These are phyloP conservation scores for Acanthurus lineatus DNA, from an alignment of 2,797 vertebrate genomes.

Conservation along the genomic window DNA sequence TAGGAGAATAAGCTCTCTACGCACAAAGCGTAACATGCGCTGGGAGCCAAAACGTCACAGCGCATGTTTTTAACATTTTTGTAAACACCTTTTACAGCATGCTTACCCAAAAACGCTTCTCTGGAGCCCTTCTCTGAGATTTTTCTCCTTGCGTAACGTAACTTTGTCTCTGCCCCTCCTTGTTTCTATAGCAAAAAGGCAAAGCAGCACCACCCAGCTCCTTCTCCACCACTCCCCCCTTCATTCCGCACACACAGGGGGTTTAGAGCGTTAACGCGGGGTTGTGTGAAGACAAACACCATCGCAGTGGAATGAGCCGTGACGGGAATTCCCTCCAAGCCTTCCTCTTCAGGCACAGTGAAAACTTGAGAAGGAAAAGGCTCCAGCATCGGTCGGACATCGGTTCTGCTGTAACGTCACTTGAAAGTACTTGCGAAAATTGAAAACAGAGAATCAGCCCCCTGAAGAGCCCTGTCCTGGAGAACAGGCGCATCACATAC, in stretches of 20 bases:
- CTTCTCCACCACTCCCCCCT: slow-evolving; percentile 46
- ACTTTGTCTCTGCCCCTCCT: slow-evolving; percentile 64
- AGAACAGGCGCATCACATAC: slow-evolving; percentile 32
- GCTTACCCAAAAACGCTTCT: background rate
- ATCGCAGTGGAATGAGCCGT: slow-evolving; percentile 47
- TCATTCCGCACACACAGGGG: slow-evolving; percentile 21
- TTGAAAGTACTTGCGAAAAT: background rate
- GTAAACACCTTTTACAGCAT: background rate
- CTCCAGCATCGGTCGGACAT: slow-evolving; percentile 10
- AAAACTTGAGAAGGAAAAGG: slow-evolving; percentile 19
- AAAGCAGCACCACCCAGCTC: slow-evolving; percentile 54
- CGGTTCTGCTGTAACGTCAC: background rate
- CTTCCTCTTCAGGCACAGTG: slow-evolving; percentile 7
- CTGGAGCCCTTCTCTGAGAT: background rate
- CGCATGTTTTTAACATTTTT: background rate
- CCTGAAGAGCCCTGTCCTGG: slow-evolving; percentile 10
- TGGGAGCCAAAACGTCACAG: no score
- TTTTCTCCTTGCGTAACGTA: slow-evolving; percentile 37
- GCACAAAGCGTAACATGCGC: slow-evolving; percentile 15
- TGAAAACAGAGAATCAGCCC: slow-evolving; percentile 17
- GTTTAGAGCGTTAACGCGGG: slow-evolving; percentile 48
- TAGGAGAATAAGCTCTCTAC: background rate
- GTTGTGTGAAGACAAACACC: slow-evolving; percentile 22
- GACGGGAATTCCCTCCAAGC: slow-evolving; percentile 29
- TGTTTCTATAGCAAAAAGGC: slow-evolving; percentile 48